Percentiles rank a stretch among this genome's conserved stretches.
phyloP scores from a whole-genome alignment of 1,140 invertebrate species.

The Panulirus ornatus region DNA sequence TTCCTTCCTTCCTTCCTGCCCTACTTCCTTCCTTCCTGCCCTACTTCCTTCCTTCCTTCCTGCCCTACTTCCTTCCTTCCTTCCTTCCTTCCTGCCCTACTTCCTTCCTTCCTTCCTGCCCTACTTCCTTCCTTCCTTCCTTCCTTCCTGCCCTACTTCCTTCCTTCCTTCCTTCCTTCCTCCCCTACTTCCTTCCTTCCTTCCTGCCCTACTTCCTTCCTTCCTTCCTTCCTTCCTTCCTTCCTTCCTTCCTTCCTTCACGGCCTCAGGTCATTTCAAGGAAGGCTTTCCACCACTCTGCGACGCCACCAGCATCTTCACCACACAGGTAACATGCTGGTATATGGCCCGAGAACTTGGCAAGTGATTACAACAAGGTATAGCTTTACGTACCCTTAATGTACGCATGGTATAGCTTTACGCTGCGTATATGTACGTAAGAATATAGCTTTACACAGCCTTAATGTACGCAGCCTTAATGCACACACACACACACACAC shows the following conservation, averaged over 20 bases:
- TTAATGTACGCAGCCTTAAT: too few species aligned
- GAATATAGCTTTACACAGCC: too few species aligned
- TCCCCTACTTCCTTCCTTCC: not conserved
- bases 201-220: not conserved
- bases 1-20: not conserved
- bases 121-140: too few species aligned
- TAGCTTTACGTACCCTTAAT: too few species aligned
- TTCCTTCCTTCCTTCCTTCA: not conserved
- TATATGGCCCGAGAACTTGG: too few species aligned
- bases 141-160: not conserved
- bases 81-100: not conserved
- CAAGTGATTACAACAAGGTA: too few species aligned
- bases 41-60: not conserved
- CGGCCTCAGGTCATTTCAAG: too few species aligned
- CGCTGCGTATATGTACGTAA: too few species aligned
- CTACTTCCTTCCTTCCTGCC: not conserved
- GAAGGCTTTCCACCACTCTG: too few species aligned
- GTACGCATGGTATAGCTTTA: too few species aligned
- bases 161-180: not conserved
- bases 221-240: not conserved
- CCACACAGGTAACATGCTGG: too few species aligned
- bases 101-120: not conserved
- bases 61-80: not conserved
- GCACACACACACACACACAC: conserved; percentile 26
- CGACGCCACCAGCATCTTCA: too few species aligned